phyloP scores from a whole-genome alignment of 2,888 invertebrate genomes.

The Cacoxenus indagator region DNA sequence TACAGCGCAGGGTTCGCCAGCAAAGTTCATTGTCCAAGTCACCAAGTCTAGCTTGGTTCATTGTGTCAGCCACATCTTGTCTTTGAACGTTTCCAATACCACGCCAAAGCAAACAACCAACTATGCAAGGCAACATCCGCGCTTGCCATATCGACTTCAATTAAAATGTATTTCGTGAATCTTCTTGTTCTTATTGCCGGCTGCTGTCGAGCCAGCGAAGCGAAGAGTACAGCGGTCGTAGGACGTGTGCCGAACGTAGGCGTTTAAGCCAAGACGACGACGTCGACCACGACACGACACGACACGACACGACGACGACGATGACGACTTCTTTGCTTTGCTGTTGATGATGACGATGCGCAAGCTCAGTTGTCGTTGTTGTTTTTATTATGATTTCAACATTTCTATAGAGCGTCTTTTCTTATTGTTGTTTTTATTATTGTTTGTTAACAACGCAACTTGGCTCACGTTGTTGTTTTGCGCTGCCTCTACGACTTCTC shows the following conservation, averaged over 20 bases:
- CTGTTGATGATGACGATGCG: background rate
- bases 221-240: background rate
- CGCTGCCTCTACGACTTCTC: constrained; percentile 30
- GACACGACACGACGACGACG: background rate
- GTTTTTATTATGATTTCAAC: constrained; percentile 49
- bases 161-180: background rate
- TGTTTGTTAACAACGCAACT: constrained; percentile 14
- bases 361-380: constrained; percentile 17
- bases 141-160: no score
- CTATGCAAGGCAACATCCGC: no score
- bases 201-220: no score
- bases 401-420: constrained; percentile 43
- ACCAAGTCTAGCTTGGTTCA: no score
- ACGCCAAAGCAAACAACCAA: no score
- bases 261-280: background rate
- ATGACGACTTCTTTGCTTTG: background rate
- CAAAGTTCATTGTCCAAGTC: no score
- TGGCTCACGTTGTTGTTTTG: constrained; percentile 26
- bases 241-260: background rate
- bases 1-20: no score
- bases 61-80: no score
- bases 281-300: background rate
- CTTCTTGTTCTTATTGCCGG: no score
- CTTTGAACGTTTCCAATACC: no score
- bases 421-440: background rate